phyloP scores from a whole-genome alignment of 2,797 vertebrate genomes.

The Lagorchestes hirsutus region DNA sequence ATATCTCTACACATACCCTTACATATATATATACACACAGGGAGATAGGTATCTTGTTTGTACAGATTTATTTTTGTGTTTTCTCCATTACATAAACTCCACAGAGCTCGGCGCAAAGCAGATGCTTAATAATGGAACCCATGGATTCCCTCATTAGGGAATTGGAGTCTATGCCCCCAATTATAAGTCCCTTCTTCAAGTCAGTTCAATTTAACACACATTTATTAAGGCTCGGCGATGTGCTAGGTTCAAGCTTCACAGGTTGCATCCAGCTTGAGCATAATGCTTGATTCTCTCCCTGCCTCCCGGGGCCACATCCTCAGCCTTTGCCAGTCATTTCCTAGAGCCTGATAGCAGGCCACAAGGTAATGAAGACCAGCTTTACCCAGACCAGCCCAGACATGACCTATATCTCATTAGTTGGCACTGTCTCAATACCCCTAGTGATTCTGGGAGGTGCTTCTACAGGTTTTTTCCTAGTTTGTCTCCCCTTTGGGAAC shows the following conservation, averaged over 20 bases:
- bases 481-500: background rate
- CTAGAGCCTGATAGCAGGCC: background rate
- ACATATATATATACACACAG: background rate
- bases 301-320: background rate
- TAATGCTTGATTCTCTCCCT: background rate
- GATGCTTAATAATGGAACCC: background rate
- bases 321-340: background rate
- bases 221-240: background rate
- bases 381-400: background rate
- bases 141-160: background rate
- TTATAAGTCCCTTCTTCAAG: background rate
- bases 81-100: background rate
- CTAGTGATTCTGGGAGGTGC: background rate
- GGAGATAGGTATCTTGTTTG: background rate
- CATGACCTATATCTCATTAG: background rate
- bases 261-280: background rate
- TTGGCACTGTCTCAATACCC: background rate
- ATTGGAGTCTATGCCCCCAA: background rate
- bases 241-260: background rate
- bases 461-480: background rate
- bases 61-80: background rate
- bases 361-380: background rate
- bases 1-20: background rate
- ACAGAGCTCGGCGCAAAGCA: background rate
- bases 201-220: background rate